These are phyloP conservation scores for Hozukius guyotensis DNA, from an alignment of 2,797 vertebrate genomes.

Conservation along the genomic window DNA sequence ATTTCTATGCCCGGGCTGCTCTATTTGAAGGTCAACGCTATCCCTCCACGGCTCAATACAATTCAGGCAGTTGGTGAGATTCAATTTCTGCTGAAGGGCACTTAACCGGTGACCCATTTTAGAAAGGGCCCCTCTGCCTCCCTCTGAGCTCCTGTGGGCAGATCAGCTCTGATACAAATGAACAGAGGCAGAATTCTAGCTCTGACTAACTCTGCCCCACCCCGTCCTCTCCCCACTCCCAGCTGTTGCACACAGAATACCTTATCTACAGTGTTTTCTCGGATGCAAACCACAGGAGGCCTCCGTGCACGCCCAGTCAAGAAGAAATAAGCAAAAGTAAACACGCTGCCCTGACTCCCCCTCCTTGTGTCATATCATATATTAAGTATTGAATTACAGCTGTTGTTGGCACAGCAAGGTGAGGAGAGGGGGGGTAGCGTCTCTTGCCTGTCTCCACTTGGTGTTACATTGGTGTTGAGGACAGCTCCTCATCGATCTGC, in stretches of 20 bases:
- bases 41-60: conserved; percentile 73
- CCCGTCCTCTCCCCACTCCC: conserved; percentile 17
- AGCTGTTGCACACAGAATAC: conserved; percentile 30
- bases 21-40: conserved; percentile 76
- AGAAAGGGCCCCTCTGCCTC: conserved; percentile 70
- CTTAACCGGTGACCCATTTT: conserved; percentile 84
- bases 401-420: conserved; percentile 65
- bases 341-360: conserved; percentile 49
- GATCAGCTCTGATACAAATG: conserved; percentile 67
- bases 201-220: conserved; percentile 55
- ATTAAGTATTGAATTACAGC: conserved; percentile 74
- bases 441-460: conserved; percentile 70
- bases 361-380: conserved; percentile 69
- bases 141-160: conserved; percentile 58
- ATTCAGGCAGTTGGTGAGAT: conserved; percentile 76
- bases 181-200: conserved; percentile 60
- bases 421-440: conserved; percentile 1
- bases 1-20: conserved; percentile 65
- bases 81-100: conserved; percentile 82
- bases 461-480: conserved; percentile 74
- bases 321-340: conserved; percentile 68
- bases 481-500: conserved; percentile 81
- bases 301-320: conserved; percentile 66
- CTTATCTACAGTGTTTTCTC: conserved; percentile 45
- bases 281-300: conserved; percentile 69